phyloP scores from a whole-genome alignment of 35 echinoderm and acorn worm species.

The Acanthaster planci region DNA sequence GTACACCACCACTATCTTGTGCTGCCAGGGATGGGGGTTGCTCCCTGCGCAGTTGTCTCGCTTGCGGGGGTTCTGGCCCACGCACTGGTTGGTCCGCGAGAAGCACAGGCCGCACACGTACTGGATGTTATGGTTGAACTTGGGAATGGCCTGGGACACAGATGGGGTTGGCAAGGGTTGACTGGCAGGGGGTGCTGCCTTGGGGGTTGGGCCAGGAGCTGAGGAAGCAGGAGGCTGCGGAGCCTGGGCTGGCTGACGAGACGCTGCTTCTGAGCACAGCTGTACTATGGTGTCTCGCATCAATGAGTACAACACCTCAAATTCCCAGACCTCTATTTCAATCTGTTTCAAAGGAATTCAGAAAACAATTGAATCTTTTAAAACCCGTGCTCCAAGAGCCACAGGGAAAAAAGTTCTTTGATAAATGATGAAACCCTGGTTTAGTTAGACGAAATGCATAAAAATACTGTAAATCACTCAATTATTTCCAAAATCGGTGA shows the following conservation, averaged over 20 bases:
- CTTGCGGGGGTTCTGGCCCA: conserved; percentile 43
- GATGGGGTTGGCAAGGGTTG: neutral
- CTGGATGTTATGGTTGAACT: neutral
- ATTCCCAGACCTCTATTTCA: conserved; percentile 79
- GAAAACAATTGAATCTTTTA: neutral
- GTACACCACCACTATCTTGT: conserved; percentile 43
- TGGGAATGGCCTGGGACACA: neutral
- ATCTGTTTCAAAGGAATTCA: neutral
- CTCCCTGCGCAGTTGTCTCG: conserved; percentile 41
- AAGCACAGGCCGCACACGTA: conserved; percentile 58
- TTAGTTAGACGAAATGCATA: neutral
- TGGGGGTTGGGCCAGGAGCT: conserved; percentile 24
- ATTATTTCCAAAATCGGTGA: neutral
- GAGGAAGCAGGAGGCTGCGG: neutral
- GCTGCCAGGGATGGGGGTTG: conserved; percentile 28
- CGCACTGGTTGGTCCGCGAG: conserved; percentile 26
- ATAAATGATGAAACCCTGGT: neutral
- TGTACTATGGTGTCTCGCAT: conserved; percentile 55
- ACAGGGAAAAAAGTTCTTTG: neutral
- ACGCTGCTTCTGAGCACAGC: conserved; percentile 39
- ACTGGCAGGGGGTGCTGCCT: conserved; percentile 9
- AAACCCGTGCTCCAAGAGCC: no score
- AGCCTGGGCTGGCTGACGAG: neutral
- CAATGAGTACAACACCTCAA: conserved; percentile 48
- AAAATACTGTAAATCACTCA: neutral